Evolutionary conservation across 1,140 invertebrate species (phyloP).

Genomic region (Achroia grisella): DNA sequence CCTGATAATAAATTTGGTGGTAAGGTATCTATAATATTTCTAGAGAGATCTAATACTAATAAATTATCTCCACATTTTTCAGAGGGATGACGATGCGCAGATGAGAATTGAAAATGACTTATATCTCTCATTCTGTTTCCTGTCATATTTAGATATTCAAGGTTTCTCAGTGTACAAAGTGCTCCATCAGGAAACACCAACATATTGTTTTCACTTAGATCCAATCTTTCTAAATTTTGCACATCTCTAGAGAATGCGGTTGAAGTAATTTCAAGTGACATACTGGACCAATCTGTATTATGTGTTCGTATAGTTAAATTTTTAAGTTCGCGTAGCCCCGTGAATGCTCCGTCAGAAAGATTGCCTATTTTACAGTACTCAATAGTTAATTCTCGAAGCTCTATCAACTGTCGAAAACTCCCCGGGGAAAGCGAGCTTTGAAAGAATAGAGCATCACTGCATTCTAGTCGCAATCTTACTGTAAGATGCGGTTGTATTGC

Average conservation of each 20-base stretch:
- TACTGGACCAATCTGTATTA: slow-evolving; percentile 91
- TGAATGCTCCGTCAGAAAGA: slow-evolving; percentile 88
- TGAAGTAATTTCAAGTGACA: slow-evolving; percentile 85
- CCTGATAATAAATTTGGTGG: slow-evolving; percentile 84
- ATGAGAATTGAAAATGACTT: slow-evolving; percentile 82
- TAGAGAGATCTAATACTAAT: slow-evolving; percentile 84
- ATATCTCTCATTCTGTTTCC: slow-evolving; percentile 87
- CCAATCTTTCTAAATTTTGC: slow-evolving; percentile 83
- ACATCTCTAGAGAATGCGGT: slow-evolving; percentile 85
- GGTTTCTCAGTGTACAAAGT: slow-evolving; percentile 84
- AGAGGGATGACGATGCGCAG: slow-evolving; percentile 74
- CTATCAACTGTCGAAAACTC: slow-evolving; percentile 87
- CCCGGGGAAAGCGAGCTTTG: slow-evolving; percentile 89
- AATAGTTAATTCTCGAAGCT: slow-evolving; percentile 87
- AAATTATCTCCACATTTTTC: slow-evolving; percentile 84
- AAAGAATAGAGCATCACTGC: slow-evolving; percentile 88
- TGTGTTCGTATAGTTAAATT: slow-evolving; percentile 91
- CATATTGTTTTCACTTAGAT: slow-evolving; percentile 92
- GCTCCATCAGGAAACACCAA: slow-evolving; percentile 87
- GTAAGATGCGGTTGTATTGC: slow-evolving; percentile 91
- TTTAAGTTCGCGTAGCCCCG: slow-evolving; percentile 84
- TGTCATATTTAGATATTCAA: slow-evolving; percentile 87
- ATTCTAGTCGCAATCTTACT: slow-evolving; percentile 85
- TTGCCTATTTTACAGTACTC: slow-evolving; percentile 94
- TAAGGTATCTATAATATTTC: slow-evolving; percentile 87